phyloP scores from a whole-genome alignment of 2,888 invertebrate genomes.

The Hypsopygia costalis region DNA sequence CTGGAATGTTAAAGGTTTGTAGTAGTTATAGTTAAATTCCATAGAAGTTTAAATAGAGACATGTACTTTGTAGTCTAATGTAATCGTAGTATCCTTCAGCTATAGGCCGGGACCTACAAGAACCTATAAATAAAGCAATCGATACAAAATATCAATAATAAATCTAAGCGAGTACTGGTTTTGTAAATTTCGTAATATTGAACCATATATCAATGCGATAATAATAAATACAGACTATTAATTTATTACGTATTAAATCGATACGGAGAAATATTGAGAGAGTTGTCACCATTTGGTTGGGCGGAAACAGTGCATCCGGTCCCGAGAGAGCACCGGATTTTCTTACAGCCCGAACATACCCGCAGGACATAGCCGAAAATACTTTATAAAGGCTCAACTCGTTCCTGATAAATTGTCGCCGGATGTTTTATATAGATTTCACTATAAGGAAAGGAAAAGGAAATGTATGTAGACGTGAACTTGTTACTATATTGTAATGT shows the following conservation, averaged over 20 bases:
- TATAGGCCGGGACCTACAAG: no score
- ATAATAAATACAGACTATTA: neutral
- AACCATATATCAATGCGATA: neutral
- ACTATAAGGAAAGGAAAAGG: conserved; percentile 26
- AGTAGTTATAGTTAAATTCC: no score
- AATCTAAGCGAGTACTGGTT: no score
- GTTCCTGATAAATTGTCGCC: conserved; percentile 55
- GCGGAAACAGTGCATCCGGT: conserved; percentile 57
- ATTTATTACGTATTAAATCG: neutral
- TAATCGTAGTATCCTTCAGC: no score
- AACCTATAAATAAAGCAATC: no score
- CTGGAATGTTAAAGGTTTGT: neutral
- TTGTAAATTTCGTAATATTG: no score
- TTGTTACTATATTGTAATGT: conserved; percentile 7
- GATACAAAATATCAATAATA: no score
- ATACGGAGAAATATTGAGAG: conserved; percentile 22
- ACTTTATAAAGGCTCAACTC: conserved; percentile 49
- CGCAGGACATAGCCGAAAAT: conserved; percentile 54
- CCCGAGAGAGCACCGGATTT: conserved; percentile 37
- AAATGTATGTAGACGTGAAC: conserved; percentile 24
- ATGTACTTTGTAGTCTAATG: no score
- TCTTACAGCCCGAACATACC: conserved; percentile 48
- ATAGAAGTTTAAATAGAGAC: no score
- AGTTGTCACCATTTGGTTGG: conserved; percentile 38
- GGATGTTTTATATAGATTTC: conserved; percentile 57